Evolutionary conservation across 2,888 invertebrate genomes (phyloP).

Genomic region (Asteroscopus sphinx): DNA sequence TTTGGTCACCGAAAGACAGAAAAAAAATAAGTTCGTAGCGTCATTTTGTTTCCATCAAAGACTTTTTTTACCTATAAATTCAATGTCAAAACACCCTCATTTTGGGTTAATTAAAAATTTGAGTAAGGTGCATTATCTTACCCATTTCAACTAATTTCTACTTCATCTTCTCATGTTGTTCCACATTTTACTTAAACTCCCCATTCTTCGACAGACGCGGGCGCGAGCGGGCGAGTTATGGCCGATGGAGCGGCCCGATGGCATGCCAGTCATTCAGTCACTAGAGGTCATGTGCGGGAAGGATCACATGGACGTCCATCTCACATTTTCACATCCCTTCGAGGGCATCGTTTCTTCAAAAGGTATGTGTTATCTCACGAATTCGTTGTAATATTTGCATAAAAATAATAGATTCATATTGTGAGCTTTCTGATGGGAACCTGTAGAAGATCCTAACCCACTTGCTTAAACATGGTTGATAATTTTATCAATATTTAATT

Average conservation of each 20-base stretch:
- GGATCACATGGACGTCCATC: constrained; percentile 98
- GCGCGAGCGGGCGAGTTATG: constrained; percentile 93
- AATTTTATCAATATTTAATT: too few species aligned
- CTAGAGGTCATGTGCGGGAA: constrained; percentile 98
- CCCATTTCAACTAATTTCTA: too few species aligned
- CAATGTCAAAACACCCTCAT: too few species aligned
- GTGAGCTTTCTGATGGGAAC: background rate
- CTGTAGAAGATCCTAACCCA: too few species aligned
- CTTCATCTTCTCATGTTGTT: constrained; percentile 5
- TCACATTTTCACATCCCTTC: constrained; percentile 97
- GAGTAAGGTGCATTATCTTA: background rate
- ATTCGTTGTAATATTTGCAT: too few species aligned
- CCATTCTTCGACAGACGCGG: constrained; percentile 72
- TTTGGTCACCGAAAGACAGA: too few species aligned
- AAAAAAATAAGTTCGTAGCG: too few species aligned
- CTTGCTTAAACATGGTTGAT: too few species aligned
- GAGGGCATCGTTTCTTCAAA: constrained; percentile 98
- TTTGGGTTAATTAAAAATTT: too few species aligned
- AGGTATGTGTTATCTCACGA: constrained; percentile 80
- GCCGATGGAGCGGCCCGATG: constrained; percentile 96
- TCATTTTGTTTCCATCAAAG: too few species aligned
- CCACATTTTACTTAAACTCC: constrained; percentile 18
- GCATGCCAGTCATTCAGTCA: constrained; percentile 96
- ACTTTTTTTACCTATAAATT: too few species aligned
- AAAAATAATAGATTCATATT: background rate